Base-by-base conservation (phyloP, 2,888 invertebrate genomes). In the Spisula subtruncata region DNA sequence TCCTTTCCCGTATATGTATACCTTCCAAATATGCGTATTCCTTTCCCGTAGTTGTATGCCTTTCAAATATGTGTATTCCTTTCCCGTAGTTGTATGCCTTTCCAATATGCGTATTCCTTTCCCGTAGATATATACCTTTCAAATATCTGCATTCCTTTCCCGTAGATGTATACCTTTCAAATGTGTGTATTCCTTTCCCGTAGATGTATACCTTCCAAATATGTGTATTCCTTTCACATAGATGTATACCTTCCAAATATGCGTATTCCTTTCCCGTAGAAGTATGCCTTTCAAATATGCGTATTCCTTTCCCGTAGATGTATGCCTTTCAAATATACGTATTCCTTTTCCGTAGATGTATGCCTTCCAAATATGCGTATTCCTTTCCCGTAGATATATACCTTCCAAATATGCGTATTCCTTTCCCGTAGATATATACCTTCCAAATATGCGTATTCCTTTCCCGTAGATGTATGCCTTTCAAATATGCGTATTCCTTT, bases 321-420 rank as follows among this genome's bases (percentile, higher is more conserved):
- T 12, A 48, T 48, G 8, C 48, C 48, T 48, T 5, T 48, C 48
- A 48, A 48, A 8, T 5, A 48, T 48, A 48, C 12, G 48, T 48
- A 8, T 48, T 48, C 48, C 48, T 48, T 5, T 48, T 12, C 12
- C 12, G 8, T 48, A 12, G 48, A 48, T 8, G 12, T 12, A 48
- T 48, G 8, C 48, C 48, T 48, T 5, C 12, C 48, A 48, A 48
- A 12, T 48, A 48, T 48, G 48, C 12, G 48, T 48, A 48, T 48
- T 48, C 48, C 12, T 48, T 5, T 48, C 48, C 12, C 48, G 90
- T 35, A 80, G 91, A 84, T 41, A 29, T 51, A 48, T 82, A 85
- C 90, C 88, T 88, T 98, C 98, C 98, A 98, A 98, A 98, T 98
- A 99, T 99, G 99, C 99, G 99, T 99, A 99, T 99, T 99, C 99